These are phyloP conservation scores for Heliconius congener DNA, from an alignment of 1,140 invertebrate species.

Conservation along the genomic window DNA sequence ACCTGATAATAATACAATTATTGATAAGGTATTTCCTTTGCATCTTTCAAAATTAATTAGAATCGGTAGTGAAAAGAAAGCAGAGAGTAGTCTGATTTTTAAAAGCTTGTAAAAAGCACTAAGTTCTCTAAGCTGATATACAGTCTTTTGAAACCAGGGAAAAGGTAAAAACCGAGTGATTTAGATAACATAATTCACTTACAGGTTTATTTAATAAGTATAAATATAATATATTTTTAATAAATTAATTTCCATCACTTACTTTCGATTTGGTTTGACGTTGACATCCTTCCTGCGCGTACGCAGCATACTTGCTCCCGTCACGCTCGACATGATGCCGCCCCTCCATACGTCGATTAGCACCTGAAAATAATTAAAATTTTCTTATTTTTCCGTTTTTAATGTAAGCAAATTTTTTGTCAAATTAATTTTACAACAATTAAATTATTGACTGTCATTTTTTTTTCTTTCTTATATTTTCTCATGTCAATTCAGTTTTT, in stretches of 20 bases:
- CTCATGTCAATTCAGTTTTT: too few species aligned
- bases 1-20: constrained; percentile 68
- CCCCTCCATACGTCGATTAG: constrained; percentile 64
- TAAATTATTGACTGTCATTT: too few species aligned
- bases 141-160: background rate
- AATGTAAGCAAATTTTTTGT: too few species aligned
- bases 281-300: constrained; percentile 86
- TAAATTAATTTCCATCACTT: constrained; percentile 33
- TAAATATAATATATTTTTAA: background rate
- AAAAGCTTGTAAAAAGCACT: too few species aligned
- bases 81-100: too few species aligned
- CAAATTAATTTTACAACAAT: too few species aligned
- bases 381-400: too few species aligned
- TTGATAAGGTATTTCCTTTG: background rate
- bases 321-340: constrained; percentile 78
- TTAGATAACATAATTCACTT: too few species aligned
- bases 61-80: too few species aligned
- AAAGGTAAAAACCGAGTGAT: too few species aligned
- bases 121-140: background rate
- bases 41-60: background rate
- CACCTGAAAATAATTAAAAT: constrained; percentile 48
- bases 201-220: too few species aligned
- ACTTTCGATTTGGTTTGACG: constrained; percentile 87
- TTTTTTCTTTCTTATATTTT: too few species aligned
- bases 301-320: constrained; percentile 84